These are phyloP conservation scores for Quadroppia sp. DNA, from an alignment of 2,888 invertebrate species.

Conservation along the genomic window DNA sequence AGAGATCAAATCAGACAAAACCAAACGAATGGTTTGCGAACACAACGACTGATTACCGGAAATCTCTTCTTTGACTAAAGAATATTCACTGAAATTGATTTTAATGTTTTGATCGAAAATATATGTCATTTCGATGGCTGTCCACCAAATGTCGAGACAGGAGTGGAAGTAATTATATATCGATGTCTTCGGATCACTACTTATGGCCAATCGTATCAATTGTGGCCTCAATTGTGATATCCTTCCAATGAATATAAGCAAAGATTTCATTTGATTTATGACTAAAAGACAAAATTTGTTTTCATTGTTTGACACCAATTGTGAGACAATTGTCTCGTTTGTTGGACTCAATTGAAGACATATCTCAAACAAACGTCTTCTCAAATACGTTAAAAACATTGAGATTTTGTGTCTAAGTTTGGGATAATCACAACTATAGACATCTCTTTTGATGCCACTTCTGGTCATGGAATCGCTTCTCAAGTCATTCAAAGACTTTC, in stretches of 20 bases:
- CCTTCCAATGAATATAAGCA: constrained; percentile 37
- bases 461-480: constrained; percentile 9
- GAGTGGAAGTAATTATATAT: constrained; percentile 39
- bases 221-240: constrained; percentile 30
- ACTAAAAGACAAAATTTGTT: constrained; percentile 27
- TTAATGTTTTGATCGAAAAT: constrained; percentile 3
- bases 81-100: constrained; percentile 23
- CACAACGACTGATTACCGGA: not conserved
- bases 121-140: constrained; percentile 37
- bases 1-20: constrained; percentile 33
- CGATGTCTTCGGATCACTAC: not conserved
- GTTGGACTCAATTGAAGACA: not conserved
- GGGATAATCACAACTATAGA: not conserved
- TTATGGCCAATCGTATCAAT: not conserved
- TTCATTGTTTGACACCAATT: not conserved
- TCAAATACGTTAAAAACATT: not conserved
- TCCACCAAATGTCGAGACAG: constrained; percentile 40
- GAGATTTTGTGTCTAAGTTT: not conserved
- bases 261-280: constrained; percentile 34
- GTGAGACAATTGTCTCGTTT: not conserved
- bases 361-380: constrained; percentile 22
- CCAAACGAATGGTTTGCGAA: constrained; percentile 15
- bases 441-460: not conserved
- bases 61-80: constrained; percentile 27
- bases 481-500: not conserved